Evolutionary conservation across 2,888 invertebrate species (phyloP).

Genomic region (Euplexia lucipara): DNA sequence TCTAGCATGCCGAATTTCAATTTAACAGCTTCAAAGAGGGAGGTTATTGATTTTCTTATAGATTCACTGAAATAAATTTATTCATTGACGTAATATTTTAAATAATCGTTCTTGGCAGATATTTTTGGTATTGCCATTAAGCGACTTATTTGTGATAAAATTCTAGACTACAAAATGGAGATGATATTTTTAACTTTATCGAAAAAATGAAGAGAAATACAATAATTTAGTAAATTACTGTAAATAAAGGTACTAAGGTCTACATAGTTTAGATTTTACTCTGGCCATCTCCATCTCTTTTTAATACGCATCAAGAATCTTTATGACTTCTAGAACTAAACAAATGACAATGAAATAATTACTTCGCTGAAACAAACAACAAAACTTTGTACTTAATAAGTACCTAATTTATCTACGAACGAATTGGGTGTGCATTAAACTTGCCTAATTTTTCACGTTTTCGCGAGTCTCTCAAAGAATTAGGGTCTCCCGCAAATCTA

Average conservation of each 20-base stretch:
- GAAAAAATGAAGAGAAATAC: not conserved
- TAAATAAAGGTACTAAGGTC: not conserved
- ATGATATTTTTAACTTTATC: not conserved
- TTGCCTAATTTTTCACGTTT: constrained; percentile 43
- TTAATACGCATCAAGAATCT: constrained; percentile 31
- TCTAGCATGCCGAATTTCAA: constrained; percentile 46
- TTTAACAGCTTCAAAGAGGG: constrained; percentile 32
- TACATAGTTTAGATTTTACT: not conserved
- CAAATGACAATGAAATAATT: constrained; percentile 45
- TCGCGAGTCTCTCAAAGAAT: constrained; percentile 37
- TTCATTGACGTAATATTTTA: constrained; percentile 13
- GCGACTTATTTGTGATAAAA: not conserved
- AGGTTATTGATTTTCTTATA: constrained; percentile 15
- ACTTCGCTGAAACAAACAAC: constrained; percentile 30
- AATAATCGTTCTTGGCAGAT: not conserved
- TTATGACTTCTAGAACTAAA: constrained; percentile 23
- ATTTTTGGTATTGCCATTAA: constrained; percentile 4
- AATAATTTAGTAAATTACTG: not conserved
- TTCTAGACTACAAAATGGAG: not conserved
- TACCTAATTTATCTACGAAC: constrained; percentile 35
- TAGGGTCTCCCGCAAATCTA: constrained; percentile 49
- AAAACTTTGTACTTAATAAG: constrained; percentile 45
- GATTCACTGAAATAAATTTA: constrained; percentile 23
- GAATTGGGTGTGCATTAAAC: constrained; percentile 35
- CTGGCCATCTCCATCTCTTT: not conserved